Percentiles rank a stretch among this genome's conserved stretches.
Evolutionary conservation across 2,888 invertebrate genomes (phyloP).

Genomic region (Caenorhabditis panamensis): DNA sequence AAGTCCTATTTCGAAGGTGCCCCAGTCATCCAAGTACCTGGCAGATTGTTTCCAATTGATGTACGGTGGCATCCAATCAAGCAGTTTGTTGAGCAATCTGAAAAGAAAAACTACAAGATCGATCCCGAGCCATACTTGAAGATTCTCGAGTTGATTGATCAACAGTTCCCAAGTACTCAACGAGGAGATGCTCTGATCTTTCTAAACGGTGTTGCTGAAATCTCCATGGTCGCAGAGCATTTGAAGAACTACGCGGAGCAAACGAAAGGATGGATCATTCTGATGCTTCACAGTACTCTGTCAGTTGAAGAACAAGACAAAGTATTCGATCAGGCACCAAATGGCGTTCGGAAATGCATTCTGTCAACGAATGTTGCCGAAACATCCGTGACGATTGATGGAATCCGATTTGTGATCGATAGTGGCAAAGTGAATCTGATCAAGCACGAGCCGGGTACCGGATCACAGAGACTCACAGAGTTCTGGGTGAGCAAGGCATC

Average conservation of each 20-base stretch:
- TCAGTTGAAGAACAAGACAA: conserved; percentile 96
- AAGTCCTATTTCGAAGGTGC: conserved; percentile 92
- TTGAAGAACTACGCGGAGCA: conserved; percentile 87
- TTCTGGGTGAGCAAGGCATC: conserved; percentile 98
- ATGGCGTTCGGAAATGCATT: conserved; percentile 95
- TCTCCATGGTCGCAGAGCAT: conserved; percentile 79
- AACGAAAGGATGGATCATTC: conserved; percentile 91
- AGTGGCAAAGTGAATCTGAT: conserved; percentile 91
- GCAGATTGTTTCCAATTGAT: conserved; percentile 93
- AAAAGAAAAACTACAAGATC: conserved; percentile 86
- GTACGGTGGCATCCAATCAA: conserved; percentile 89
- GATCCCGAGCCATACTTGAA: conserved; percentile 94
- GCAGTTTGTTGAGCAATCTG: conserved; percentile 80
- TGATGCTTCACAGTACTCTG: conserved; percentile 92
- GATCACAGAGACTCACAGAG: conserved; percentile 89
- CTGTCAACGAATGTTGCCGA: conserved; percentile 98
- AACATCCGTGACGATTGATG: conserved; percentile 98
- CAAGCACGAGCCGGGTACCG: conserved; percentile 92
- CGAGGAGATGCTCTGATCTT: conserved; percentile 96
- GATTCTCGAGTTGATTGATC: conserved; percentile 93
- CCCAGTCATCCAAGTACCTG: conserved; percentile 92
- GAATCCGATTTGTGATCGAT: conserved; percentile 96
- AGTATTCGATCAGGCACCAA: conserved; percentile 94
- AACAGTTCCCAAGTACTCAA: conserved; percentile 89
- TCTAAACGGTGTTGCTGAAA: conserved; percentile 86